Percentiles rank a stretch among this genome's conserved stretches.
phyloP scores from a whole-genome alignment of 2,797 vertebrate genomes.

The Lacerta viridis region DNA sequence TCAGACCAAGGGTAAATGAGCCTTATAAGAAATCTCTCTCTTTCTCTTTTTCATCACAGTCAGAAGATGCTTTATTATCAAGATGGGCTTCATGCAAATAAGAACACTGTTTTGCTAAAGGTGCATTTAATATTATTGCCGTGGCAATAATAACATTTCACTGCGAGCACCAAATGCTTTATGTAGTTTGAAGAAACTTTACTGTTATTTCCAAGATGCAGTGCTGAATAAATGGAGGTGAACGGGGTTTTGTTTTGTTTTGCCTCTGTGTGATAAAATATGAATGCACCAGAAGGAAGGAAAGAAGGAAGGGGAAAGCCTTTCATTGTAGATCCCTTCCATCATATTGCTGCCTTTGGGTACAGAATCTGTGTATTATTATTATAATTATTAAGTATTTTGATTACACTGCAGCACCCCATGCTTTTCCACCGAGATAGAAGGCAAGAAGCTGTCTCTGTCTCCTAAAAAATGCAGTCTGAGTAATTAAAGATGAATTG shows the following conservation, averaged over 20 bases:
- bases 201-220: slow-evolving; percentile 50
- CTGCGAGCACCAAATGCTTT: slow-evolving; percentile 58
- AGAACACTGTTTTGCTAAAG: slow-evolving; percentile 57
- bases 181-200: slow-evolving; percentile 42
- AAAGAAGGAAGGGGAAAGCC: neutral
- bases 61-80: slow-evolving; percentile 61
- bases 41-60: slow-evolving; percentile 63
- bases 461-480: neutral
- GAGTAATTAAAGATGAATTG: slow-evolving; percentile 11
- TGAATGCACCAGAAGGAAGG: neutral
- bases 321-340: slow-evolving; percentile 32
- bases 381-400: neutral
- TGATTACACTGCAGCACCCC: neutral
- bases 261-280: slow-evolving; percentile 40
- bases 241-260: slow-evolving; percentile 35
- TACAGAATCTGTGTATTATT: fast-evolving
- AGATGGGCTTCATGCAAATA: slow-evolving; percentile 67
- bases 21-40: slow-evolving; percentile 72
- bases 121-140: slow-evolving; percentile 55
- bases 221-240: slow-evolving; percentile 45
- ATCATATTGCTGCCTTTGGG: slow-evolving; percentile 19
- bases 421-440: neutral
- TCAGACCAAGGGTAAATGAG: slow-evolving; percentile 72
- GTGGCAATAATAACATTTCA: slow-evolving; percentile 52
- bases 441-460: neutral